Conservation (phyloP, 2,888 invertebrate genomes). For the Amphipoea oculea region DNA sequence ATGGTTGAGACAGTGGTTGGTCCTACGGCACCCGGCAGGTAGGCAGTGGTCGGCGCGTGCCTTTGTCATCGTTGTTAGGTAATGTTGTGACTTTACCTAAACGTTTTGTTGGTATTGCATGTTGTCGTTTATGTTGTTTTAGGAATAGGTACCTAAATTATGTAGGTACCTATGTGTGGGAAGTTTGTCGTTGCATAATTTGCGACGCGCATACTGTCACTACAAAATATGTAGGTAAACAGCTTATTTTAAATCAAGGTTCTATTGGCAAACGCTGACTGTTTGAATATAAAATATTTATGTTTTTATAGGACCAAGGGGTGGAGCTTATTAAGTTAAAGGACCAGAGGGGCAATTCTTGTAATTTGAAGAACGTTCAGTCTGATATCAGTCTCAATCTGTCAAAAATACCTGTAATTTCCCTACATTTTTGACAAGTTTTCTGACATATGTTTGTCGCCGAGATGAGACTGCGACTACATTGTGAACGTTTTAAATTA, state of each 20-base stretch:
- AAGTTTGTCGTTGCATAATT: slow-evolving; percentile 6
- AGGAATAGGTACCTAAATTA: not conserved
- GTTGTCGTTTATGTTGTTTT: slow-evolving; percentile 30
- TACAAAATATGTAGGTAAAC: not conserved
- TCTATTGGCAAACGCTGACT: not conserved
- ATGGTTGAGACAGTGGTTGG: slow-evolving; percentile 33
- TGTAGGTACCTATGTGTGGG: not conserved
- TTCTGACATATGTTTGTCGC: too few relatives aligned
- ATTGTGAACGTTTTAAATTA: too few relatives aligned
- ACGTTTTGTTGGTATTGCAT: slow-evolving; percentile 31
- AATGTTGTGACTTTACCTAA: slow-evolving; percentile 32
- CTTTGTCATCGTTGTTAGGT: slow-evolving; percentile 24
- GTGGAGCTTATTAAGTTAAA: not conserved
- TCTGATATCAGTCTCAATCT: too few relatives aligned
- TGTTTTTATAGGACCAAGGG: not conserved
- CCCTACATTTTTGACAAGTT: too few relatives aligned
- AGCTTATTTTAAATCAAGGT: too few relatives aligned
- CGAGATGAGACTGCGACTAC: too few relatives aligned
- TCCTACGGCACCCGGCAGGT: slow-evolving; percentile 21
- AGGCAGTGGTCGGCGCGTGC: slow-evolving; percentile 47
- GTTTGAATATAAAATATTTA: not conserved
- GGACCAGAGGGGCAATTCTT: not conserved
- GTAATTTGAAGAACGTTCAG: too few relatives aligned
- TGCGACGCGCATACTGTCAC: too few relatives aligned
- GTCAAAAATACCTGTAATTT: too few relatives aligned